These are phyloP conservation scores for Taurulus bubalis DNA, from an alignment of 2,113 vertebrate species.

Conservation along the genomic window DNA sequence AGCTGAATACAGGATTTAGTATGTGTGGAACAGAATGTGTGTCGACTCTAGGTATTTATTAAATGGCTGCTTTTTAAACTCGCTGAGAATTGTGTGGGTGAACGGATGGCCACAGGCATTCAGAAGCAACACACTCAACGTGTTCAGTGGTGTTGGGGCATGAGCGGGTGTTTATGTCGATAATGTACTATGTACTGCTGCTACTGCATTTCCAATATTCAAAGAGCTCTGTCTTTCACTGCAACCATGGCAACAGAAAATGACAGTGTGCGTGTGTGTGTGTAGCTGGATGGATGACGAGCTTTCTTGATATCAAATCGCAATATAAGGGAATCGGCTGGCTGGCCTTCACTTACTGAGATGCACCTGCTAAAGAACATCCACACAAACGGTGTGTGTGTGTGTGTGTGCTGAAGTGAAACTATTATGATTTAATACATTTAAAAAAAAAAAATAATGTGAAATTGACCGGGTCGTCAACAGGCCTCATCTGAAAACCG, in stretches of 20 bases:
- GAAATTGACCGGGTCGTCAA: too few relatives aligned
- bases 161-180: constrained; percentile 73
- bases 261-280: constrained; percentile 68
- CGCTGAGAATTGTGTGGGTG: constrained; percentile 60
- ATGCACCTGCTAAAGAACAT: background rate
- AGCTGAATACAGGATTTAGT: constrained; percentile 20
- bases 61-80: constrained; percentile 64
- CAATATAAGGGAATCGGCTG: constrained; percentile 28
- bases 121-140: constrained; percentile 60
- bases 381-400: too few relatives aligned
- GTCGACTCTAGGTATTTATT: constrained; percentile 66
- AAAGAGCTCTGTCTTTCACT: constrained; percentile 64
- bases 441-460: too few relatives aligned
- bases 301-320: constrained; percentile 43
- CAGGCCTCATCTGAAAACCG: too few relatives aligned
- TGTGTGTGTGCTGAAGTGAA: too few relatives aligned
- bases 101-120: constrained; percentile 65
- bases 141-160: constrained; percentile 55
- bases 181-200: constrained; percentile 71
- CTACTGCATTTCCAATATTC: constrained; percentile 78
- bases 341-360: constrained; percentile 31
- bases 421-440: too few relatives aligned
- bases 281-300: constrained; percentile 46
- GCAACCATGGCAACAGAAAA: constrained; percentile 81
- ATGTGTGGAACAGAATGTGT: constrained; percentile 45